A percentile compares a stretch with the other conserved stretches of the same genome.
These are phyloP conservation scores for Drosophila parabipectinata DNA, from an alignment of 1,140 invertebrate species.

Conservation along the genomic window DNA sequence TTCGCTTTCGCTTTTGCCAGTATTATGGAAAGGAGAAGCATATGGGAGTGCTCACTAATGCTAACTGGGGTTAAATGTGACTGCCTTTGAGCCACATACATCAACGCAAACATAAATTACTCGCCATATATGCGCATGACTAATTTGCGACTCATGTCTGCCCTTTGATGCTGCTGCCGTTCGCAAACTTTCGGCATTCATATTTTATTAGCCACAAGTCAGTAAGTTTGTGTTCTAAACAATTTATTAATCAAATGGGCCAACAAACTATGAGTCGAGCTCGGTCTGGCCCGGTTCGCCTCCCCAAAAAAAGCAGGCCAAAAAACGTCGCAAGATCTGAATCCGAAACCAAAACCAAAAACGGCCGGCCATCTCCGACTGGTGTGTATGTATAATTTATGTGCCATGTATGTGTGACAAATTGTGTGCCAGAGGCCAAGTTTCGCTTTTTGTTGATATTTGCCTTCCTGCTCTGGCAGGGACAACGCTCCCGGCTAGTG, in stretches of 20 bases:
- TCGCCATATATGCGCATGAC: conserved; percentile 75
- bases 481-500: conserved; percentile 11
- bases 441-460: conserved; percentile 59
- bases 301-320: conserved; percentile 9
- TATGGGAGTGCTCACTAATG: conserved; percentile 61
- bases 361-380: conserved; percentile 31
- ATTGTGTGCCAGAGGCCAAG: conserved; percentile 74
- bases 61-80: conserved; percentile 71
- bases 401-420: conserved; percentile 76
- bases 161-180: conserved; percentile 28
- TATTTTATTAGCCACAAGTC: conserved; percentile 79
- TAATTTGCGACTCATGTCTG: conserved; percentile 66
- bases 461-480: conserved; percentile 34
- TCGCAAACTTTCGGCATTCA: conserved; percentile 72
- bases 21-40: conserved; percentile 37
- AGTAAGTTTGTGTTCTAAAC: conserved; percentile 75
- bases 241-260: conserved; percentile 79
- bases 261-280: conserved; percentile 31
- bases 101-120: conserved; percentile 72
- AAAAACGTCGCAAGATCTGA: conserved; percentile 19
- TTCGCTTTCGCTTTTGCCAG: not conserved
- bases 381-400: conserved; percentile 69
- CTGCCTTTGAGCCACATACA: conserved; percentile 57
- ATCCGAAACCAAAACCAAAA: conserved; percentile 26
- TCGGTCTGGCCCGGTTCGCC: not conserved